A percentile compares a stretch with the other conserved stretches of the same genome.
Conservation (phyloP, 2,797 vertebrate species). For the Apogon hyalosoma region DNA sequence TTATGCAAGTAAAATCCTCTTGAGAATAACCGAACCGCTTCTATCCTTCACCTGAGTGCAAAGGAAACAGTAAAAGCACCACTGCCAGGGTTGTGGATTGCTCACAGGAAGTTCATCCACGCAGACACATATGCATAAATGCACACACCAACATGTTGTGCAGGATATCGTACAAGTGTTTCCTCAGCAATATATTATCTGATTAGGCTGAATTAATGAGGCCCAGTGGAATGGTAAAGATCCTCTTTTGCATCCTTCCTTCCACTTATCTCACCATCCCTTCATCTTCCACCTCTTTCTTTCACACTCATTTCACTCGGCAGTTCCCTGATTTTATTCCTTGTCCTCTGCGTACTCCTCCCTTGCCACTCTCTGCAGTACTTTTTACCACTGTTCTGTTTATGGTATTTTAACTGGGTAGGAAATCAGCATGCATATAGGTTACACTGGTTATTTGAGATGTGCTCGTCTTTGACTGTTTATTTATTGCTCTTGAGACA, state of each 20-base stretch:
- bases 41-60: conserved; percentile 33
- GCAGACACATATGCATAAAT: conserved; percentile 17
- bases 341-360: conserved; percentile 1
- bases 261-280: conserved; percentile 52
- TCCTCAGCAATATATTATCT: conserved; percentile 73
- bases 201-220: conserved; percentile 79
- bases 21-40: conserved; percentile 41
- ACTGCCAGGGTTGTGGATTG: conserved; percentile 11
- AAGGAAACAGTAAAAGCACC: conserved; percentile 48
- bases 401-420: not conserved
- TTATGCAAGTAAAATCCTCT: conserved; percentile 39
- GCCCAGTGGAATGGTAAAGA: conserved; percentile 66
- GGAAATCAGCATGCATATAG: not conserved
- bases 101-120: conserved; percentile 41
- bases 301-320: conserved; percentile 38
- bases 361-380: conserved; percentile 1
- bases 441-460: not conserved
- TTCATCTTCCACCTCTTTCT: conserved; percentile 56
- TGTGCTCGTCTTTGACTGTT: not conserved
- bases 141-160: conserved; percentile 27
- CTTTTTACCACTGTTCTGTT: conserved; percentile 14
- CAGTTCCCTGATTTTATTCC: conserved; percentile 19
- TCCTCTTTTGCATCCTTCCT: conserved; percentile 59
- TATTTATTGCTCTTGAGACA: not conserved
- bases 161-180: conserved; percentile 68